Conservation (phyloP, 2,888 invertebrate species). For the Napeogenes sylphis region DNA sequence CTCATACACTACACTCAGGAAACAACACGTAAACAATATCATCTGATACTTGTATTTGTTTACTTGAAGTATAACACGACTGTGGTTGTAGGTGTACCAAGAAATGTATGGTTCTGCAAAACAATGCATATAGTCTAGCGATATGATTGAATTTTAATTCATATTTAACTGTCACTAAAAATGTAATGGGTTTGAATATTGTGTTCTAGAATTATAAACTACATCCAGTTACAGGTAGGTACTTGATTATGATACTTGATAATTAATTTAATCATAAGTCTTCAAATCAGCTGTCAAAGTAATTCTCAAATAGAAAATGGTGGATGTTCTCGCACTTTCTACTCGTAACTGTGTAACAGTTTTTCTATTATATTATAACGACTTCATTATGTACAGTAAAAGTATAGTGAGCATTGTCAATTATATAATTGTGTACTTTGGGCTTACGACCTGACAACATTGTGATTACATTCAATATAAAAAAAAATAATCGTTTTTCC, state of each 20-base stretch:
- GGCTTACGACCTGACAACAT: background rate
- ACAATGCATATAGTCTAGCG: no score
- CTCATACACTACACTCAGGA: constrained; percentile 31
- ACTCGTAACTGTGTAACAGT: constrained; percentile 60
- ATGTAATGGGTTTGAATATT: no score
- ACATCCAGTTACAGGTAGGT: no score
- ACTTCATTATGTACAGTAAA: constrained; percentile 34
- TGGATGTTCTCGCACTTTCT: constrained; percentile 66
- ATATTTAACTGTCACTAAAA: no score
- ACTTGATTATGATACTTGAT: no score
- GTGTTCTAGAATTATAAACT: no score
- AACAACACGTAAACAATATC: constrained; percentile 1
- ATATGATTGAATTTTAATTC: no score
- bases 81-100: background rate
- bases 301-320: constrained; percentile 52
- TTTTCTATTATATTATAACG: constrained; percentile 61
- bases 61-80: background rate
- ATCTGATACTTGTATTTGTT: background rate
- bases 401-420: constrained; percentile 24
- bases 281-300: constrained; percentile 7
- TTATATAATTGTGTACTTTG: constrained; percentile 19
- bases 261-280: no score
- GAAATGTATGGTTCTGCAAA: no score
- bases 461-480: no score
- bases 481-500: no score